Evolutionary conservation across 2,113 vertebrate species (phyloP).

Genomic region (Hemicordylus capensis): DNA sequence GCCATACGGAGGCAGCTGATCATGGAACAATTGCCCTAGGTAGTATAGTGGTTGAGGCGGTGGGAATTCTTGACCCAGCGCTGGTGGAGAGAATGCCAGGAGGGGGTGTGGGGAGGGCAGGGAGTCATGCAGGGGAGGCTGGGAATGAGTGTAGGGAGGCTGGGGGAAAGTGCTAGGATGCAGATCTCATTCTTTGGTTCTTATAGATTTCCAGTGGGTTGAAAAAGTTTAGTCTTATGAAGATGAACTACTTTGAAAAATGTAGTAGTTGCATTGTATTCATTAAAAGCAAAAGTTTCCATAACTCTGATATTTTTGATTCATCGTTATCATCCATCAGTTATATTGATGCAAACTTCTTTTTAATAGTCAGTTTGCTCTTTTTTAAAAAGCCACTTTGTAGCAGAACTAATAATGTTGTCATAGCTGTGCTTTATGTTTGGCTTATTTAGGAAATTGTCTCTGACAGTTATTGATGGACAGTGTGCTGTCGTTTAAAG

Average conservation of each 20-base stretch:
- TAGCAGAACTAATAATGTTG: slow-evolving; percentile 34
- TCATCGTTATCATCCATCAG: neutral
- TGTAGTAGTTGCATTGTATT: neutral
- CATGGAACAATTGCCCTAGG: no score
- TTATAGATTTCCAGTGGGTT: neutral
- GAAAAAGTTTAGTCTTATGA: neutral
- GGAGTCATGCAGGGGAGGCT: no score
- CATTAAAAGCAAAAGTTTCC: slow-evolving; percentile 1
- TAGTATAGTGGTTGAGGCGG: no score
- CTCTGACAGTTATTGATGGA: slow-evolving; percentile 27
- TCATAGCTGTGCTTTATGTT: slow-evolving; percentile 18
- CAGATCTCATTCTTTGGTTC: neutral
- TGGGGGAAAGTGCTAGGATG: neutral
- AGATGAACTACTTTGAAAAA: neutral
- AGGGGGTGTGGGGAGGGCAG: no score
- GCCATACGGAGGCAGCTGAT: no score
- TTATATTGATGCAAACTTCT: slow-evolving; percentile 50
- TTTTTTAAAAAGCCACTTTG: slow-evolving; percentile 45
- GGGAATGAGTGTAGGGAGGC: no score
- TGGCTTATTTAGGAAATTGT: slow-evolving; percentile 11
- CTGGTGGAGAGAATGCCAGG: no score
- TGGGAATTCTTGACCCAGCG: no score
- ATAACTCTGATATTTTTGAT: neutral
- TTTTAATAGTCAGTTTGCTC: slow-evolving; percentile 53
- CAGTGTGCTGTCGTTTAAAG: neutral